Evolutionary conservation across 1,140 invertebrate genomes (phyloP).

Genomic region (Plectrocnemia conspersa): DNA sequence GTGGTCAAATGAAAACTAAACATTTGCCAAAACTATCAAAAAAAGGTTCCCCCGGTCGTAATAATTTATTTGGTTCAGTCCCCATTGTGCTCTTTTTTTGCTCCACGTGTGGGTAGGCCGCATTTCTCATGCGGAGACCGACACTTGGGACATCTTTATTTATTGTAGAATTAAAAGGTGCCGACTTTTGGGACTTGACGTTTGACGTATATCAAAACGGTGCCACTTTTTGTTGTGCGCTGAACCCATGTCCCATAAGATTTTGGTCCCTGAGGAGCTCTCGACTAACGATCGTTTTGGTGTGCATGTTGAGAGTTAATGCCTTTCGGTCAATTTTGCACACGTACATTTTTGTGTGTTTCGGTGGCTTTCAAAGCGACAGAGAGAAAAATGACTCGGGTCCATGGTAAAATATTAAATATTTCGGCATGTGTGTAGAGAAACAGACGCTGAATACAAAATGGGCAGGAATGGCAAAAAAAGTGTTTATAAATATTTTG

Average conservation of each 20-base stretch:
- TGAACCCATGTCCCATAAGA: no score
- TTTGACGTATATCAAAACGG: conserved; percentile 30
- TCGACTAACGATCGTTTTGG: no score
- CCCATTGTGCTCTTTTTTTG: conserved; percentile 23
- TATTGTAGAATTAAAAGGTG: conserved; percentile 32
- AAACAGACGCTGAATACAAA: conserved; percentile 22
- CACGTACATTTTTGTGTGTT: conserved; percentile 27
- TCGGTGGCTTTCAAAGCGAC: conserved; percentile 20
- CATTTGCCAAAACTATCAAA: conserved; percentile 35
- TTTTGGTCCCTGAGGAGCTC: no score
- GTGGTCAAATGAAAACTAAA: conserved; percentile 34
- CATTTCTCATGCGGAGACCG: conserved; percentile 22
- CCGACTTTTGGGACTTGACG: conserved; percentile 27
- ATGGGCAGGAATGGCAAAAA: no score
- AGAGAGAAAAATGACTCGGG: conserved; percentile 29
- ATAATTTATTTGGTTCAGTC: conserved; percentile 31
- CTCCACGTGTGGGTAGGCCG: conserved; percentile 21
- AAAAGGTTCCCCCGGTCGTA: conserved; percentile 30
- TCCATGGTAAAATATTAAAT: conserved; percentile 30
- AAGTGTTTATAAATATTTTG: no score
- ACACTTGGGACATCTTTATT: conserved; percentile 33
- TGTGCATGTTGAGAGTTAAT: conserved; percentile 5
- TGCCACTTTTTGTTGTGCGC: conserved; percentile 10
- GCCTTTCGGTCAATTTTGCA: conserved; percentile 33
- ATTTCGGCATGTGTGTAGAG: conserved; percentile 33